Percentiles rank a stretch among this genome's conserved stretches.
Conservation (phyloP, 2,888 invertebrate species). For the Sisyra nigra region DNA sequence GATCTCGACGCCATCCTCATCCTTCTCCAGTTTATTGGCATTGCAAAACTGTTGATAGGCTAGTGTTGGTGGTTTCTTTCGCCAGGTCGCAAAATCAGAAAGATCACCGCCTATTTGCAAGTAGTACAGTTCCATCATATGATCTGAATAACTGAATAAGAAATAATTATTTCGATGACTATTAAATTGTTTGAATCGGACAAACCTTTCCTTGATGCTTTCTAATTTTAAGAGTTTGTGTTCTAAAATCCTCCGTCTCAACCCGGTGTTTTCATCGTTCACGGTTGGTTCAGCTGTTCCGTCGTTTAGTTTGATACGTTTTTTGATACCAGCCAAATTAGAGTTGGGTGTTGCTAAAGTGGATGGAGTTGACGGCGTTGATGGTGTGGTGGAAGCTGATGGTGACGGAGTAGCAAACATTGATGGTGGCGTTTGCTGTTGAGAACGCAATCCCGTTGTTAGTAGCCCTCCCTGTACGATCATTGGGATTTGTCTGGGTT, state of each 20-base stretch:
- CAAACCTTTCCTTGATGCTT: conserved; percentile 45
- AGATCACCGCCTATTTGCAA: conserved; percentile 75
- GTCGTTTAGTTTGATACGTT: conserved; percentile 27
- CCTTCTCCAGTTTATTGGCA: conserved; percentile 44
- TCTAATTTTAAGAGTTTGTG: conserved; percentile 52
- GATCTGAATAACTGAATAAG: conserved; percentile 31
- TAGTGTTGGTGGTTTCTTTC: conserved; percentile 60
- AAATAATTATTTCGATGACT: background rate
- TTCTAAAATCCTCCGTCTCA: conserved; percentile 53
- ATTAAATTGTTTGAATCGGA: too few relatives aligned
- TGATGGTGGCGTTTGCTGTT: conserved; percentile 11
- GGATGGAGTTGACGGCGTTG: conserved; percentile 10
- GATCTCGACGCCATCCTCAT: conserved; percentile 9
- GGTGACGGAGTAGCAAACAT: background rate
- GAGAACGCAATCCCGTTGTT: conserved; percentile 22
- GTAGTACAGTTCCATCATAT: conserved; percentile 72
- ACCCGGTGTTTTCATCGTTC: conserved; percentile 31
- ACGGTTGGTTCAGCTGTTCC: conserved; percentile 23
- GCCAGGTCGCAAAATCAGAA: conserved; percentile 76
- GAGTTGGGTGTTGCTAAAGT: conserved; percentile 15
- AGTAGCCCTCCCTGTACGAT: background rate
- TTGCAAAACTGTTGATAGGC: conserved; percentile 60
- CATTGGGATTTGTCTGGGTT: conserved; percentile 16
- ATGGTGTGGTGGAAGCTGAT: conserved; percentile 15
- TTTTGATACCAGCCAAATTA: conserved; percentile 27